phyloP scores from a whole-genome alignment of 2,888 invertebrate species.

The Oasisia sp. region DNA sequence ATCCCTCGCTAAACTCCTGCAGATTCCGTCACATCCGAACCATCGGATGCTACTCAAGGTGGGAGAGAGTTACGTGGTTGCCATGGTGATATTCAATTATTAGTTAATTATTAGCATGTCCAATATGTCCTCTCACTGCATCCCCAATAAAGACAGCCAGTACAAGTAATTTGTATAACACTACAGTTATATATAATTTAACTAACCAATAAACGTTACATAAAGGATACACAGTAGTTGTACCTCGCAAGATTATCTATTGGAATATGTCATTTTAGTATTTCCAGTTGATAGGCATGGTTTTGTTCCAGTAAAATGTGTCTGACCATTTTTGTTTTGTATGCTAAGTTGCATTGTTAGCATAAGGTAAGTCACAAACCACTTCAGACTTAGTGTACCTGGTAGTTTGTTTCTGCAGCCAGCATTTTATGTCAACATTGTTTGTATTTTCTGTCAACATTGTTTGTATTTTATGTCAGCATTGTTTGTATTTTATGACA shows the following conservation, averaged over 20 bases:
- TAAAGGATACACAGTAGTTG: background rate
- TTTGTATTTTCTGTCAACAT: background rate
- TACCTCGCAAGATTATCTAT: background rate
- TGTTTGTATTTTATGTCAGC: too few species aligned
- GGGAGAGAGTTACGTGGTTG: constrained; percentile 20
- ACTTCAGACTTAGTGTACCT: background rate
- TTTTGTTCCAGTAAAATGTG: background rate
- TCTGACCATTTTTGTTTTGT: background rate
- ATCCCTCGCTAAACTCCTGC: constrained; percentile 80
- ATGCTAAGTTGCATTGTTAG: background rate
- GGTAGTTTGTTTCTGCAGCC: background rate
- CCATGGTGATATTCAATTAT: background rate
- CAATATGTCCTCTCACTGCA: background rate
- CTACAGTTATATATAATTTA: background rate
- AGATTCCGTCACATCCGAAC: constrained; percentile 83
- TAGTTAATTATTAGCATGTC: background rate
- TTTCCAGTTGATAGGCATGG: background rate
- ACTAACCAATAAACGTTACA: constrained; percentile 8
- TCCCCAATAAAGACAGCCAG: background rate
- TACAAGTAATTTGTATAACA: background rate
- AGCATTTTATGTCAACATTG: background rate
- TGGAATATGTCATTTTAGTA: background rate
- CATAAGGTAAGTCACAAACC: background rate
- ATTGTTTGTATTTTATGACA: too few species aligned
- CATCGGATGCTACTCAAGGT: constrained; percentile 78